A percentile compares a stretch with the other conserved stretches of the same genome.
Conservation (phyloP, 2,797 vertebrate species). For the Sebastolobus alascanus region DNA sequence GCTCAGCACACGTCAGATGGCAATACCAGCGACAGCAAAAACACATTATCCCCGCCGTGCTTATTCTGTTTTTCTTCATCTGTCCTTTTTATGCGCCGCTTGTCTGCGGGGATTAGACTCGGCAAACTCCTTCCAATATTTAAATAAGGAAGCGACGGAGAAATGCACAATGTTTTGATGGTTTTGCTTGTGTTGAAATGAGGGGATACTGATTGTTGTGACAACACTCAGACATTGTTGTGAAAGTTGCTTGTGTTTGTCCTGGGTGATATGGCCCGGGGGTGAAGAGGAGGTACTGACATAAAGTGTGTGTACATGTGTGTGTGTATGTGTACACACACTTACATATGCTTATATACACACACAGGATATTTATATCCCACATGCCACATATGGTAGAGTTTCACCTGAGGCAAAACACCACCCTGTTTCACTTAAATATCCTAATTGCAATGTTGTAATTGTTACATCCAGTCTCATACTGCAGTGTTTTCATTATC, state of each 20-base stretch:
- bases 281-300: constrained; percentile 5
- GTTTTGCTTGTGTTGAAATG: constrained; percentile 21
- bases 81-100: constrained; percentile 34
- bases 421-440: background rate
- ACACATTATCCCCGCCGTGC: constrained; percentile 66
- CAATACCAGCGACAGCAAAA: constrained; percentile 67
- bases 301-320: background rate
- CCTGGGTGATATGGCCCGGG: constrained; percentile 6
- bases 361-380: constrained; percentile 24
- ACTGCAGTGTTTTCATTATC: background rate
- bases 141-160: background rate
- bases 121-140: constrained; percentile 16
- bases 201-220: constrained; percentile 30
- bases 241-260: constrained; percentile 44
- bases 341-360: background rate
- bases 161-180: constrained; percentile 38
- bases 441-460: background rate
- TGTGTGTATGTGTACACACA: constrained; percentile 1
- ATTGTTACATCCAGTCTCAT: background rate
- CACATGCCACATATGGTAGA: constrained; percentile 17
- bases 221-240: constrained; percentile 28
- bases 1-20: constrained; percentile 56
- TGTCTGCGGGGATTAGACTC: constrained; percentile 52
- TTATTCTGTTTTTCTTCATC: constrained; percentile 46
- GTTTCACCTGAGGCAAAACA: constrained; percentile 6